Evolutionary conservation across 1,140 invertebrate species (phyloP).

Genomic region (Habropoda laboriosa): DNA sequence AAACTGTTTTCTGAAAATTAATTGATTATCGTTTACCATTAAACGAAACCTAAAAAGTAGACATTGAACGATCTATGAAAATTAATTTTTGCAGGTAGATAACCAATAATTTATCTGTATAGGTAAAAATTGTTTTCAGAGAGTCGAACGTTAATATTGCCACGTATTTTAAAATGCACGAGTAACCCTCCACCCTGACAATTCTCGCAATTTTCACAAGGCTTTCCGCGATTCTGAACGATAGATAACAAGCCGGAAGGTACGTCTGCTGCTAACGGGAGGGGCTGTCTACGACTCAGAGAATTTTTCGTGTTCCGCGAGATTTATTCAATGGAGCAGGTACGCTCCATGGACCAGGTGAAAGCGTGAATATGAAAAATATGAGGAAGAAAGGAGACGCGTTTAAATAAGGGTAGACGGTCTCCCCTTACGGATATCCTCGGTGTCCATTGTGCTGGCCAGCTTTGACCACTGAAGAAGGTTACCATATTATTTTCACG

Average conservation of each 20-base stretch:
- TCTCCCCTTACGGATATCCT: slow-evolving; percentile 35
- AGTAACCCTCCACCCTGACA: not conserved
- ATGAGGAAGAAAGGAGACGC: slow-evolving; percentile 3
- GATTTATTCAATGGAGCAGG: slow-evolving; percentile 45
- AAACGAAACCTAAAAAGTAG: too few relatives aligned
- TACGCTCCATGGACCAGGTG: slow-evolving; percentile 25
- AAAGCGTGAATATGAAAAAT: slow-evolving; percentile 46
- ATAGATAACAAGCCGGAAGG: slow-evolving; percentile 12
- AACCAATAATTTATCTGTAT: too few relatives aligned
- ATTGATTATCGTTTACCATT: too few relatives aligned
- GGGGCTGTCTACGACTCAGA: slow-evolving; percentile 5
- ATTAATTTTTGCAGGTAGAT: too few relatives aligned
- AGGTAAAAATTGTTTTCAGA: too few relatives aligned
- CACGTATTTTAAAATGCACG: too few relatives aligned
- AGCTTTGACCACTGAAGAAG: slow-evolving; percentile 49
- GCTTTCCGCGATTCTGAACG: not conserved
- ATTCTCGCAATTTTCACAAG: slow-evolving; percentile 12
- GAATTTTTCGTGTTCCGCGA: slow-evolving; percentile 32
- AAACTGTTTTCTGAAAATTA: too few relatives aligned
- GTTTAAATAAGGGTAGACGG: slow-evolving; percentile 53
- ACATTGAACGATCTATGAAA: too few relatives aligned
- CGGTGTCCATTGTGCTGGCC: slow-evolving; percentile 36
- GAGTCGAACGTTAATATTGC: too few relatives aligned
- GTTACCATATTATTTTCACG: slow-evolving; percentile 50
- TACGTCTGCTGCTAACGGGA: not conserved